A percentile compares a stretch with the other conserved stretches of the same genome.
Evolutionary conservation across 2,888 invertebrate species (phyloP).

Genomic region (Lasiommata megera): DNA sequence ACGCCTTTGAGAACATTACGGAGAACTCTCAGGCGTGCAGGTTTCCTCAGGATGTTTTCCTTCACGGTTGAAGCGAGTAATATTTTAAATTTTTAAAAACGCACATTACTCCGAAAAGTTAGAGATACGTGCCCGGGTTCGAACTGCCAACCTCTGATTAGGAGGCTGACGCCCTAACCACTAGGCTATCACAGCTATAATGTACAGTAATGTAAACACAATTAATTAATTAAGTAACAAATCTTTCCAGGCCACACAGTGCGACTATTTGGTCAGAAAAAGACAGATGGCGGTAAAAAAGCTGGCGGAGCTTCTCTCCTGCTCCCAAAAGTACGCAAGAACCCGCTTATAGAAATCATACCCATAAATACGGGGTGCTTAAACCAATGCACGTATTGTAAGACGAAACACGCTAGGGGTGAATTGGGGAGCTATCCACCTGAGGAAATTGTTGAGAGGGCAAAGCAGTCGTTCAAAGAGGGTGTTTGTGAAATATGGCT

Average conservation of each 20-base stretch:
- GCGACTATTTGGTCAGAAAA: constrained; percentile 88
- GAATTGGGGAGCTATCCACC: constrained; percentile 97
- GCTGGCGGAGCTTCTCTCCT: constrained; percentile 93
- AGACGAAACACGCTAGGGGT: constrained; percentile 98
- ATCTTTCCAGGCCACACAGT: constrained; percentile 86
- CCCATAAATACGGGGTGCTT: constrained; percentile 97
- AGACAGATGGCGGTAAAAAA: constrained; percentile 88
- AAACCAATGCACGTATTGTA: constrained; percentile 99
- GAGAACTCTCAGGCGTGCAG: too few species aligned
- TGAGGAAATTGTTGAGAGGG: constrained; percentile 93
- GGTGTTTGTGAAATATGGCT: constrained; percentile 98
- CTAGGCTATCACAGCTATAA: too few species aligned
- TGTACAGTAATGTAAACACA: too few species aligned
- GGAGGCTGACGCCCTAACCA: too few species aligned
- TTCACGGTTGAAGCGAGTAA: too few species aligned
- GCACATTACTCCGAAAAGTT: too few species aligned
- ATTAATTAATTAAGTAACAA: too few species aligned
- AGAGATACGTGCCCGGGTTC: too few species aligned
- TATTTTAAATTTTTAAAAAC: too few species aligned
- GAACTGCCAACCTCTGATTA: too few species aligned
- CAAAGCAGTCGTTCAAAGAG: constrained; percentile 92
- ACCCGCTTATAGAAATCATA: constrained; percentile 98
- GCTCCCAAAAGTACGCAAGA: constrained; percentile 96
- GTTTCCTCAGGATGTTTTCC: too few species aligned
- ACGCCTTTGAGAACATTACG: too few species aligned